Percentiles rank a stretch among this genome's conserved stretches.
Evolutionary conservation across 2,888 invertebrate genomes (phyloP).

Genomic region (Eristalinus aeneus): DNA sequence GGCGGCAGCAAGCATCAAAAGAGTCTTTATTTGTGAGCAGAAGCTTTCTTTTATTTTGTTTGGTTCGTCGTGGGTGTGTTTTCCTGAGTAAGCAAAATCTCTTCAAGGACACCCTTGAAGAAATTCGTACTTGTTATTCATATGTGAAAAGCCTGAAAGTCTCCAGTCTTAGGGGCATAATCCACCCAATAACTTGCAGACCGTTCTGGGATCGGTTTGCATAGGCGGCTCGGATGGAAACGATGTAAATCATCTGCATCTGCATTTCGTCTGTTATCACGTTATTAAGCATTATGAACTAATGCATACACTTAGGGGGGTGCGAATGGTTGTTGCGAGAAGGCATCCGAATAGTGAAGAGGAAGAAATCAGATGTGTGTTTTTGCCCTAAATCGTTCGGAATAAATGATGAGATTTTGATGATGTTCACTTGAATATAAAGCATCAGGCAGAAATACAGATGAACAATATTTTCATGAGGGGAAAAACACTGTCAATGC

Average conservation of each 20-base stretch:
- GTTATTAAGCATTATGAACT: not conserved
- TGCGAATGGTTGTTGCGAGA: not conserved
- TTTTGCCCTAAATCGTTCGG: not conserved
- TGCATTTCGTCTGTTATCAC: not conserved
- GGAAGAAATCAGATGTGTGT: not conserved
- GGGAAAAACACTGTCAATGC: not conserved
- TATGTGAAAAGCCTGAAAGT: slow-evolving; percentile 6
- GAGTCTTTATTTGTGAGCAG: not conserved
- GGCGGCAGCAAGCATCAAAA: slow-evolving; percentile 14
- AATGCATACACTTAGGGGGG: not conserved
- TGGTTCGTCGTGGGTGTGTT: not conserved
- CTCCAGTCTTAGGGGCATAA: not conserved
- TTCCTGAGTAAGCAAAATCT: not conserved
- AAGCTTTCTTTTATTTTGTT: not conserved
- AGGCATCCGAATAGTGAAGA: not conserved
- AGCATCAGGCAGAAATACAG: not conserved
- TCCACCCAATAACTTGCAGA: not conserved
- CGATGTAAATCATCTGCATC: not conserved
- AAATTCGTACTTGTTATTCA: not conserved
- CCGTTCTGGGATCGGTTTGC: not conserved
- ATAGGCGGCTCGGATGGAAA: not conserved
- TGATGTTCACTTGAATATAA: not conserved
- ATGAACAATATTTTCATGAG: not conserved
- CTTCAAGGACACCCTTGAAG: slow-evolving; percentile 2
- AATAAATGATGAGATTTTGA: not conserved